Evolutionary conservation across 2,888 invertebrate species (phyloP).

Genomic region (Morinoia aosen): DNA sequence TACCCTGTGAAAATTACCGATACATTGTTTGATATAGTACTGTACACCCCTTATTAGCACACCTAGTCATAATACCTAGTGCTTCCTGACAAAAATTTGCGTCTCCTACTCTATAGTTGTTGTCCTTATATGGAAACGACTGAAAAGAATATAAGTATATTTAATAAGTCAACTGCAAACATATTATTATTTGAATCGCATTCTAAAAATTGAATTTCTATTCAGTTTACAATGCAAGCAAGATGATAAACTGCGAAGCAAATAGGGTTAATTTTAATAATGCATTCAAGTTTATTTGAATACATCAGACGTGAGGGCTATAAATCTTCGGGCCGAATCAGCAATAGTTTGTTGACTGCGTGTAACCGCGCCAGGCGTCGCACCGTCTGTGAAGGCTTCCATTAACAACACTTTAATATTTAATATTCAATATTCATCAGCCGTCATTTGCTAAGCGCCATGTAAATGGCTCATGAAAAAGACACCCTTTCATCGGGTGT

Average conservation of each 20-base stretch:
- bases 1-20: too few species aligned
- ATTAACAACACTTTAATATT: neutral
- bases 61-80: too few species aligned
- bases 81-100: too few species aligned
- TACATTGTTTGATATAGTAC: too few species aligned
- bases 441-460: slow-evolving; percentile 2
- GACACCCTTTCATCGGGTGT: neutral
- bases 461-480: slow-evolving; percentile 16
- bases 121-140: neutral
- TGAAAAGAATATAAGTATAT: neutral
- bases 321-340: neutral
- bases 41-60: too few species aligned
- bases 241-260: neutral
- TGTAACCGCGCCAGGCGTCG: neutral
- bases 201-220: neutral
- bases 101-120: neutral
- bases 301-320: neutral
- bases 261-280: neutral
- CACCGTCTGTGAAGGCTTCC: neutral
- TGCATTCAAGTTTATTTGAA: neutral
- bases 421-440: slow-evolving; percentile 4
- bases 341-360: neutral
- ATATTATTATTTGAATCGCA: neutral
- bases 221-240: neutral
- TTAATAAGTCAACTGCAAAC: neutral